Conservation (phyloP, 2,113 vertebrate genomes). For the Callaeas wilsoni region DNA sequence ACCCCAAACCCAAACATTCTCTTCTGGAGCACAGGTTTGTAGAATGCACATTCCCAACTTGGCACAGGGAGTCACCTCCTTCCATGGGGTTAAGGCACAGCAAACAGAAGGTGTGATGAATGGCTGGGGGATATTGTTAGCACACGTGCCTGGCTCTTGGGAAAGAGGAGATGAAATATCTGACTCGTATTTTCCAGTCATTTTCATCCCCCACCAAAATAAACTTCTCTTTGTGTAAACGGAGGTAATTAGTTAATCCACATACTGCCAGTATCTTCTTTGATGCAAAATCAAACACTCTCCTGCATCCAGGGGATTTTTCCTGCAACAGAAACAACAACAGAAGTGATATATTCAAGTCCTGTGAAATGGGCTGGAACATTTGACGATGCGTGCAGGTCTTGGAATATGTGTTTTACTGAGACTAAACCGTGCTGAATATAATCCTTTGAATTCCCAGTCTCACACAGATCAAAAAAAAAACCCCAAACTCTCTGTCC, state of each 20-base stretch:
- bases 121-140: neutral
- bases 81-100: neutral
- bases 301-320: neutral
- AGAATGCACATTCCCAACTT: neutral
- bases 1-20: no score
- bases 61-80: neutral
- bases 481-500: neutral
- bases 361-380: constrained; percentile 4
- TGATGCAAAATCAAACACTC: neutral
- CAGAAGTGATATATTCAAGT: neutral
- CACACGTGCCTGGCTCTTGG: neutral
- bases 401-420: neutral
- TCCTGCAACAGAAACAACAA: neutral
- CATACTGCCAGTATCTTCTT: neutral
- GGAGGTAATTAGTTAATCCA: neutral
- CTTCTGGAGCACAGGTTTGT: neutral
- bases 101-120: neutral
- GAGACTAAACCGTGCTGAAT: neutral
- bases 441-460: constrained; percentile 18
- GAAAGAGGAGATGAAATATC: neutral
- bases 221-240: neutral
- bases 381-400: neutral
- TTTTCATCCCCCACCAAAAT: neutral
- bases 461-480: neutral
- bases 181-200: neutral